Conservation (phyloP, 2,888 invertebrate genomes). For the Graphium colonna region DNA sequence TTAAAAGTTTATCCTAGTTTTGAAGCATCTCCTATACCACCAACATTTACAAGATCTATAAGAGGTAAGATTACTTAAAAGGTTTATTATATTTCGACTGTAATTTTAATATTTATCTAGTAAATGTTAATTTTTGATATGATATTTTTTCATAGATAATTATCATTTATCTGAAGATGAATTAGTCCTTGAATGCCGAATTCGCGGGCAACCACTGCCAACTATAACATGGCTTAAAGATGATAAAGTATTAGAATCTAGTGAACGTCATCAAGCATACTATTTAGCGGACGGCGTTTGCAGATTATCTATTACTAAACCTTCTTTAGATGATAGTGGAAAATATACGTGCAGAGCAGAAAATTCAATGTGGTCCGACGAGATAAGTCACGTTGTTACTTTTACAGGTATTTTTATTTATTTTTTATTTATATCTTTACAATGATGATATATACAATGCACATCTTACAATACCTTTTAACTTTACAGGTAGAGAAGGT, state of each 20-base stretch:
- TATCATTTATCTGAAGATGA: constrained; percentile 87
- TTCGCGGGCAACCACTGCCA: constrained; percentile 87
- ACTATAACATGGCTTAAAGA: constrained; percentile 89
- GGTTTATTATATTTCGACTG: constrained; percentile 1
- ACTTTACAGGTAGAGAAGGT: constrained; percentile 51
- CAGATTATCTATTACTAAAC: constrained; percentile 83
- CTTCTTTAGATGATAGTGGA: constrained; percentile 85
- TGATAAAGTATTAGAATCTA: constrained; percentile 73
- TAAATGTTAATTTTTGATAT: constrained; percentile 3
- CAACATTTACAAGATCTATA: constrained; percentile 87
- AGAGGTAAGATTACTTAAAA: constrained; percentile 76
- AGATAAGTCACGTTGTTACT: constrained; percentile 86
- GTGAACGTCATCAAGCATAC: constrained; percentile 82
- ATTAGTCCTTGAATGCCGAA: constrained; percentile 87
- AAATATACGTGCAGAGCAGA: constrained; percentile 88
- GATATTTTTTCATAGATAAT: constrained; percentile 72
- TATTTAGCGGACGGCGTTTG: constrained; percentile 88
- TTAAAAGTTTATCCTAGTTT: constrained; percentile 87
- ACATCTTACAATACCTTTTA: neutral
- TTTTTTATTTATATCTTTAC: neutral
- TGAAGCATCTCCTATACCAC: constrained; percentile 84
- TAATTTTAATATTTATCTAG: neutral
- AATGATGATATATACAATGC: no score
- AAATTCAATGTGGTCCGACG: constrained; percentile 85
- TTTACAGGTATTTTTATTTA: constrained; percentile 77